phyloP scores from a whole-genome alignment of 2,888 invertebrate genomes.

The Dicranocentrus wangi region DNA sequence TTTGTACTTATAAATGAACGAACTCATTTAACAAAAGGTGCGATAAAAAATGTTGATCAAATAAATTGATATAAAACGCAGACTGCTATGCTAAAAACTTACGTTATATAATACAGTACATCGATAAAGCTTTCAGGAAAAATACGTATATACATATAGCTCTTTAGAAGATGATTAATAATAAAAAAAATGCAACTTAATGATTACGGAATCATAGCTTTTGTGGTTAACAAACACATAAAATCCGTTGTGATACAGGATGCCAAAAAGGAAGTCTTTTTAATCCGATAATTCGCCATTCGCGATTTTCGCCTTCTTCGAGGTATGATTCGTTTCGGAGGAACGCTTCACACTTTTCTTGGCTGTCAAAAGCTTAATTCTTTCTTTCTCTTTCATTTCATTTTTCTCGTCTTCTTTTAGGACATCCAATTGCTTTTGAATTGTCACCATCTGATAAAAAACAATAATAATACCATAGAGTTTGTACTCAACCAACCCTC shows the following conservation, averaged over 20 bases:
- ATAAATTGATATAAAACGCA: background rate
- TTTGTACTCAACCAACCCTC: too few species aligned
- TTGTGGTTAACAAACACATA: too few species aligned
- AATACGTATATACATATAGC: background rate
- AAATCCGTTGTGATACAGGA: constrained; percentile 32
- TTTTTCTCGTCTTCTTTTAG: background rate
- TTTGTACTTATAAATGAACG: background rate
- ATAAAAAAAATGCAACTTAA: too few species aligned
- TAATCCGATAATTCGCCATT: background rate
- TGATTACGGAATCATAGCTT: too few species aligned
- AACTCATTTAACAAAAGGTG: background rate
- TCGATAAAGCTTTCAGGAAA: constrained; percentile 3
- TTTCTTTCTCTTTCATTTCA: background rate
- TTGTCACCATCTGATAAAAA: background rate
- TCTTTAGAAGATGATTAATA: background rate
- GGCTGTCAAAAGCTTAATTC: background rate
- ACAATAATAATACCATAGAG: too few species aligned
- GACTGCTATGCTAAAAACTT: constrained; percentile 24
- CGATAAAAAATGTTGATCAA: constrained; percentile 4
- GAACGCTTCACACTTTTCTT: background rate
- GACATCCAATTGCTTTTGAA: background rate
- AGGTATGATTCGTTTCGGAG: background rate
- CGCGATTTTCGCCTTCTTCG: background rate
- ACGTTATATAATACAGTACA: background rate
- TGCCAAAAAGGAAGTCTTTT: constrained; percentile 27